phyloP scores from a whole-genome alignment of 1,140 invertebrate genomes.

The Saccostrea echinata region DNA sequence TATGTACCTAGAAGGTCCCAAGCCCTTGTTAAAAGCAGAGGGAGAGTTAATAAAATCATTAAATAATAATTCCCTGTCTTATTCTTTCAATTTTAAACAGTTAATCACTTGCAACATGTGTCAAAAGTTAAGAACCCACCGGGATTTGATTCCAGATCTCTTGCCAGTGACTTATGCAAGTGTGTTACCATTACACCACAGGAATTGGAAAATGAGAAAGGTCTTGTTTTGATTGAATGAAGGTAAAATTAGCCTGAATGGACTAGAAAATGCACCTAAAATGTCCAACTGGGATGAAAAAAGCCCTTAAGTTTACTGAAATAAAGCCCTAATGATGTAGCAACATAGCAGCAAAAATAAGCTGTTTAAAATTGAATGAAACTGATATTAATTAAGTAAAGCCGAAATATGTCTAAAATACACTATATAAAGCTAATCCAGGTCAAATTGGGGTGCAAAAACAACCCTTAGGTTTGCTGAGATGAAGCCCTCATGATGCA shows the following conservation, averaged over 20 bases:
- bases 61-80: not conserved
- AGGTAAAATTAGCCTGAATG: not conserved
- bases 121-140: not conserved
- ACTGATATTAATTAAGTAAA: too few relatives aligned
- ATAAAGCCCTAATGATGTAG: not conserved
- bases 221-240: not conserved
- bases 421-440: too few relatives aligned
- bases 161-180: too few relatives aligned
- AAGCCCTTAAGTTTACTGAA: not conserved
- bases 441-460: too few relatives aligned
- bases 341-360: too few relatives aligned
- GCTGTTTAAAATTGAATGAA: too few relatives aligned
- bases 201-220: not conserved
- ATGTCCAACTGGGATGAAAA: too few relatives aligned
- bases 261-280: too few relatives aligned
- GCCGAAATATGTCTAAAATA: too few relatives aligned
- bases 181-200: too few relatives aligned
- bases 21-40: slow-evolving; percentile 31
- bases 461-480: not conserved
- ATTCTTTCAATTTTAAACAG: not conserved
- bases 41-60: not conserved
- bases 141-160: not conserved
- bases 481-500: not conserved
- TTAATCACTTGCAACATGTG: not conserved
- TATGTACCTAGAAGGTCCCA: slow-evolving; percentile 2